Conservation (phyloP, 2,797 vertebrate genomes). For the Cossypha polioptera region DNA sequence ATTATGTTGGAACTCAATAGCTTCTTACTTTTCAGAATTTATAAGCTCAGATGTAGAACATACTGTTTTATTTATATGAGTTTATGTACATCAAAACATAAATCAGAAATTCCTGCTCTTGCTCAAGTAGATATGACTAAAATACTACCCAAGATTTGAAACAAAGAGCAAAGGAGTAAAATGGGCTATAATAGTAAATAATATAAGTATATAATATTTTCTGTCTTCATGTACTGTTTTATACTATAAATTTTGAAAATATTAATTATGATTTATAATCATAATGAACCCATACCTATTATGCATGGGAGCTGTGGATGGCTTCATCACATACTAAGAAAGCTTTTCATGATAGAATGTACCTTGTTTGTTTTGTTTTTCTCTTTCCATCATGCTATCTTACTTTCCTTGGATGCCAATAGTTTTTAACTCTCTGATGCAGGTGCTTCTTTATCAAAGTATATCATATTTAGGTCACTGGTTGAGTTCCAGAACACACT, state of each 20-base stretch:
- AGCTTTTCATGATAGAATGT: rapidly evolving
- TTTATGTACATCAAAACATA: not conserved
- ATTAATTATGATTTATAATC: not conserved
- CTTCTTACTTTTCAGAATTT: not conserved
- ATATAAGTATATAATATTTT: not conserved
- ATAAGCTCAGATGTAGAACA: not conserved
- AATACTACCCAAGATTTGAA: not conserved
- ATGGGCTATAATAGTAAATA: not conserved
- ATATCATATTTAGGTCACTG: not conserved
- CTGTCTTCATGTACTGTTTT: not conserved
- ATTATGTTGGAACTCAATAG: not conserved
- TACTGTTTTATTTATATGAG: not conserved
- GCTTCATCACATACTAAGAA: not conserved
- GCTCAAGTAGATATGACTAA: not conserved
- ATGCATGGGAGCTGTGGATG: not conserved
- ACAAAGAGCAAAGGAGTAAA: not conserved
- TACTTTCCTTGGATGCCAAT: not conserved
- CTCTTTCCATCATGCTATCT: not conserved
- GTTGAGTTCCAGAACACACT: not conserved
- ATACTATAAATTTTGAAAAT: not conserved
- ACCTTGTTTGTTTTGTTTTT: not conserved
- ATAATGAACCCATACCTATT: not conserved
- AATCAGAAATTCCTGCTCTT: not conserved
- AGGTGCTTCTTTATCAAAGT: not conserved
- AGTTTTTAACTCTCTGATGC: not conserved